Evolutionary conservation across 2,888 invertebrate genomes (phyloP), one percentile per base, ranked within the genome.

Genomic region (Sarcophaga rosellei): DNA sequence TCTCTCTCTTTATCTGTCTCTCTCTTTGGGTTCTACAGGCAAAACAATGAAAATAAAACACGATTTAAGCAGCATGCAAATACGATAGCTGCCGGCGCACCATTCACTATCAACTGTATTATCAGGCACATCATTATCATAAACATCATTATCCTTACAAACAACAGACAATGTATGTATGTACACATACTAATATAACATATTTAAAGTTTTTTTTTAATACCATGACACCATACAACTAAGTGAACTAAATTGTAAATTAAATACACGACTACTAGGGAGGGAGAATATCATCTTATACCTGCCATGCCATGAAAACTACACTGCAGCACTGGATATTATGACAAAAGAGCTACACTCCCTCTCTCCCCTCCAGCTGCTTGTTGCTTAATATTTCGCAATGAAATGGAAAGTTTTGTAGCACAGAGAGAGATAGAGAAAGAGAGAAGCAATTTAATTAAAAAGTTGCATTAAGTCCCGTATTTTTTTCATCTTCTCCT

Each of bases 361-460:
- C 35, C 35, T 8, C 35, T 2, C 0, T 35, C 35, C 10, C 35
- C 3, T 2, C 10, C 35, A 2, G 35, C 0, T 35, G 35, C 35
- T 35, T 35, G 10, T 35, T 35, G 35, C 35, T 3, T 3, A 35
- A 35, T 35, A 10, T 35, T 35, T 35, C 35, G 8, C 35, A 35
- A 35, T 10, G 35, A 35, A 35, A 35, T 35, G 35, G 35, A 35
- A 35, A 35, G 35, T 35, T 35, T 35, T 35, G 35, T 10, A 1
- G 35, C 0, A 35, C 35, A 35, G 8, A 35, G 35, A 35, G 35
- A 35, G 35, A 35, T 5, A 5, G 35, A 5, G 35, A 20, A 63
- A 83, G 69, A 78, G 73, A 61, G 66, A 77, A 77, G 68, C 77
- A 84, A 84, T 84, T 84, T 79, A 84, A 84, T 84, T 79, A 75